phyloP scores from a whole-genome alignment of 2,797 vertebrate genomes.

The Eremophila alpestris region DNA sequence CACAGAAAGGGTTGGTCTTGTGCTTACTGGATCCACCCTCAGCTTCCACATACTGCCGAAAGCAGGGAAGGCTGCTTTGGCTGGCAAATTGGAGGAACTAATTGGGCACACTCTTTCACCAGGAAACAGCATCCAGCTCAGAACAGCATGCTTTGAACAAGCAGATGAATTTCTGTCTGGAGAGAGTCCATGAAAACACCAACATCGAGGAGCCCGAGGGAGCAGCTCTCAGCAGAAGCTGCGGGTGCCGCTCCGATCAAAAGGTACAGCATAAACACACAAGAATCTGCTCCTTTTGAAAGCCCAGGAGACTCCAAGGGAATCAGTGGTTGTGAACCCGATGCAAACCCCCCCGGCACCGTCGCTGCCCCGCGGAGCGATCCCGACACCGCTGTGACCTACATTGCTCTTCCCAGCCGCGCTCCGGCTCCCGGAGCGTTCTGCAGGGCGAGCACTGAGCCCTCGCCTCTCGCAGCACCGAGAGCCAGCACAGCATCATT shows the following conservation, averaged over 20 bases:
- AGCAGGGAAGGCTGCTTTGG: neutral
- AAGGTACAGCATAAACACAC: neutral
- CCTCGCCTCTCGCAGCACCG: neutral
- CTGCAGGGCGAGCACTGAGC: rapidly evolving
- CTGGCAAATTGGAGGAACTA: neutral
- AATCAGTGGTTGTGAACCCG: rapidly evolving
- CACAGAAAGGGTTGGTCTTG: neutral
- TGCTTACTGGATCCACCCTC: neutral
- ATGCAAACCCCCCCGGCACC: neutral
- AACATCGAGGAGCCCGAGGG: rapidly evolving
- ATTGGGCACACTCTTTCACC: neutral
- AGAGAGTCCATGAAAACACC: neutral
- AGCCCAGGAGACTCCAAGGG: neutral
- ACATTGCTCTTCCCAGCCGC: neutral
- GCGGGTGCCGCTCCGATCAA: rapidly evolving
- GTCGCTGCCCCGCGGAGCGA: neutral
- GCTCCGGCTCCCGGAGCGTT: neutral
- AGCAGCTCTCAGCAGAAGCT: neutral
- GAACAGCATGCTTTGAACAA: neutral
- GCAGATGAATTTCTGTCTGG: neutral
- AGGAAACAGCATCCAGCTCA: neutral
- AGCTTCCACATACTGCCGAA: neutral
- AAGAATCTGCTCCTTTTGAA: neutral
- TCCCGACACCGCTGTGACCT: neutral
- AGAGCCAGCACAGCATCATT: neutral